These are phyloP conservation scores for Cyclopterus lumpus DNA, from an alignment of 2,797 vertebrate species.

Conservation along the genomic window DNA sequence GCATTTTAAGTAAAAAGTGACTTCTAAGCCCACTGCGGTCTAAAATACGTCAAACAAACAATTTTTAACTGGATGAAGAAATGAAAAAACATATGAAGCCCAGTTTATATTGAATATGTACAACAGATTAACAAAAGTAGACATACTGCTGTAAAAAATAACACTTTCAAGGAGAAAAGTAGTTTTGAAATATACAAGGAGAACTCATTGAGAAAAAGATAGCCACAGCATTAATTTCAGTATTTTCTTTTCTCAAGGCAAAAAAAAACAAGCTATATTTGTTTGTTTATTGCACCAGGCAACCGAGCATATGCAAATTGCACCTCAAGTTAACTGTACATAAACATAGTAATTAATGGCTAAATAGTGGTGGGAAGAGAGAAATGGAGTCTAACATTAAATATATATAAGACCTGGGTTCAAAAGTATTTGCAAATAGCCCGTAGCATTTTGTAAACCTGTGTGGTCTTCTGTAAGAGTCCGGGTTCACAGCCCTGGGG, in stretches of 20 bases:
- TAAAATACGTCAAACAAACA: constrained; percentile 33
- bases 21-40: constrained; percentile 18
- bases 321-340: constrained; percentile 38
- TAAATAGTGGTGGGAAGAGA: constrained; percentile 24
- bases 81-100: constrained; percentile 10
- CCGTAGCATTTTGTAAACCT: constrained; percentile 4
- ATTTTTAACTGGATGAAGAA: constrained; percentile 23
- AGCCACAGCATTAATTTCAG: constrained; percentile 28
- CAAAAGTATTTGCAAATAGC: constrained; percentile 35
- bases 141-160: constrained; percentile 71
- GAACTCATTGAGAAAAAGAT: constrained; percentile 24
- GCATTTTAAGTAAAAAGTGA: constrained; percentile 6
- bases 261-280: constrained; percentile 14
- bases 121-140: constrained; percentile 56
- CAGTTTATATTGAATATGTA: constrained; percentile 57
- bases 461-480: constrained; percentile 2
- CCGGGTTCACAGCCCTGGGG: not conserved
- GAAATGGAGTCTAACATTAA: not conserved
- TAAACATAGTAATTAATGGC: constrained; percentile 27
- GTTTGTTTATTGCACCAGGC: constrained; percentile 54
- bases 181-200: constrained; percentile 32
- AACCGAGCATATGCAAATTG: constrained; percentile 32
- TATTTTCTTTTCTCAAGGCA: constrained; percentile 1
- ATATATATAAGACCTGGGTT: constrained; percentile 29
- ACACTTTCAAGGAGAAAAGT: constrained; percentile 38